These are phyloP conservation scores for Gandaritis pyraliata DNA, from an alignment of 2,888 invertebrate genomes.

Conservation along the genomic window DNA sequence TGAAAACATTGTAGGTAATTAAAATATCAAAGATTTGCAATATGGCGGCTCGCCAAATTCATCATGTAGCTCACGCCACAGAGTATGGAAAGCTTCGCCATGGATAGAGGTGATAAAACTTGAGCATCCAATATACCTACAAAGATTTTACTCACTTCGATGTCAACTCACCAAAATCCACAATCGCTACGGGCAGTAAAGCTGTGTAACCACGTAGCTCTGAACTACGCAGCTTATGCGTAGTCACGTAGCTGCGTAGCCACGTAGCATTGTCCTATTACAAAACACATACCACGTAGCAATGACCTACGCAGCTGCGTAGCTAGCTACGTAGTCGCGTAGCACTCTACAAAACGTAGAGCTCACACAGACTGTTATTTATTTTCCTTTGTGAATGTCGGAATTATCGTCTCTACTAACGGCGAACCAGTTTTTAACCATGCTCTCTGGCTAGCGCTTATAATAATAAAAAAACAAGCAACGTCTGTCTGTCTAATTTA, in stretches of 20 bases:
- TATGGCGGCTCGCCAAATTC: constrained; percentile 35
- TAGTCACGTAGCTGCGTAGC: not conserved
- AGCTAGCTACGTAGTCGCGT: not conserved
- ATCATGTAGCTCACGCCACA: not conserved
- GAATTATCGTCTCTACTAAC: not conserved
- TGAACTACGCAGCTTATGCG: not conserved
- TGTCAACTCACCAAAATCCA: no score
- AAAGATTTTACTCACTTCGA: no score
- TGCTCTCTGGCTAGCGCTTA: constrained; percentile 4
- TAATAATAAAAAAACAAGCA: constrained; percentile 12
- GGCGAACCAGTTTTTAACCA: not conserved
- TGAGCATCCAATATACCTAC: not conserved
- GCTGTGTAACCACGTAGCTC: not conserved
- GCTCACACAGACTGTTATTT: no score
- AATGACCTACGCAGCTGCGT: not conserved
- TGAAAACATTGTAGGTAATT: constrained; percentile 15
- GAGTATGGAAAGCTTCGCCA: not conserved
- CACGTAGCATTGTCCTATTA: constrained; percentile 3
- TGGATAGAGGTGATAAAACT: not conserved
- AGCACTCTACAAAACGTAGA: no score
- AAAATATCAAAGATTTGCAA: constrained; percentile 21
- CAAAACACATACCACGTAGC: no score
- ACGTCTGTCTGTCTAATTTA: constrained; percentile 8
- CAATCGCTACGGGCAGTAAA: no score
- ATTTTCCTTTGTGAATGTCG: no score